phyloP scores from a whole-genome alignment of 2,888 invertebrate genomes.

The Macroteleia sp. region DNA sequence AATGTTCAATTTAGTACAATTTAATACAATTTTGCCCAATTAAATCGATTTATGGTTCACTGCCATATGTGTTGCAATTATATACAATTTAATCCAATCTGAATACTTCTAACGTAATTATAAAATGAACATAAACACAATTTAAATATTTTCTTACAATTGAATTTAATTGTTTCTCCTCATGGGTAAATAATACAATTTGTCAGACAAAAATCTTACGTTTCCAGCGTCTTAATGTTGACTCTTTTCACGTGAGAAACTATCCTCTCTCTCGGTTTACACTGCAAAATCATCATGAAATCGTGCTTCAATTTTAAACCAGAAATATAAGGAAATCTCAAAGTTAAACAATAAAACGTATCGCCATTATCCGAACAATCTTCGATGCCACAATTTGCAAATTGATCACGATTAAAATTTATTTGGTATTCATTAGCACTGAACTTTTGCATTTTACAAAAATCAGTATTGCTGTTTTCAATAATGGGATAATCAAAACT shows the following conservation, averaged over 20 bases:
- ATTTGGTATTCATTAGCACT: constrained; percentile 77
- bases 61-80: too few species aligned
- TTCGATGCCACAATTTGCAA: constrained; percentile 85
- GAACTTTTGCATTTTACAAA: constrained; percentile 67
- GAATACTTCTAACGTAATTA: too few species aligned
- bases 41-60: too few species aligned
- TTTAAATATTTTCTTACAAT: too few species aligned
- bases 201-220: too few species aligned
- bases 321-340: constrained; percentile 85
- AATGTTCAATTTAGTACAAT: too few species aligned
- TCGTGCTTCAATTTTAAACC: constrained; percentile 86
- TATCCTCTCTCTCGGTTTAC: constrained; percentile 85
- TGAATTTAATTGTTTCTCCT: too few species aligned
- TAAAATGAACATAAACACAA: too few species aligned
- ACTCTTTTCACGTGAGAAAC: constrained; percentile 84
- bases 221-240: constrained; percentile 76
- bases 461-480: constrained; percentile 66
- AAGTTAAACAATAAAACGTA: constrained; percentile 85
- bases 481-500: constrained; percentile 71
- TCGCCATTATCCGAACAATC: constrained; percentile 82
- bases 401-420: constrained; percentile 84
- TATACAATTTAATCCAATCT: too few species aligned
- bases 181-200: too few species aligned
- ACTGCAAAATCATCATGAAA: constrained; percentile 85
- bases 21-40: too few species aligned